Evolutionary conservation across 1,140 invertebrate genomes (phyloP), one percentile per base, ranked within the genome.

Genomic region (Sycophaga agraensis): DNA sequence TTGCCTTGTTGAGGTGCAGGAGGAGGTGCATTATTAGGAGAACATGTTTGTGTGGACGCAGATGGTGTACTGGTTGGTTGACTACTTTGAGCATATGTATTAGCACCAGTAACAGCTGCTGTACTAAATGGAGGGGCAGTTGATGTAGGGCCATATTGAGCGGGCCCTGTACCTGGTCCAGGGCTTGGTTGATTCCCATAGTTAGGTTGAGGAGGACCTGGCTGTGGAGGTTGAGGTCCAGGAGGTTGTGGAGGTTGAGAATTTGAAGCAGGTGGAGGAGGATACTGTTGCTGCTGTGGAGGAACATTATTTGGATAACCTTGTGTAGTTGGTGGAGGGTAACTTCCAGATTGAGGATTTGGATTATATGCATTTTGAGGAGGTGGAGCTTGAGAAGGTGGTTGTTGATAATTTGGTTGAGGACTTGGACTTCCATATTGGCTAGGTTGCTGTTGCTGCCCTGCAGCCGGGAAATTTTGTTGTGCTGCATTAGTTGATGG

Each of bases 31-130:
- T 72, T 74, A 24, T 65, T 73, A 6, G 80, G 70, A 4, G 79
- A 73, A 64, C 81, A 78, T 16, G 79, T 82, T 66, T 82, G 80
- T n/a, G 82, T 79, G 0, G 79, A 77, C 6, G 78, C 75, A 4
- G 79, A 76, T 5, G 79, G 78, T 16, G 79, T 81, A 55, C 76
- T 75, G 4, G 73, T 73, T 0, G 77, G 72, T 46, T 80, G 79
- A 43, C 70, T 71, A 35, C 75, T 80, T 58, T 82, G 80, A 43
- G 75, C 73, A 26, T 82, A 82, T 14, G 78, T 79, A 35, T 79
- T 80, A 0, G 64, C 73, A 11, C 73, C 73, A 51, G 68, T 76
- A 0, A 73, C 76, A 3, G 72, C 70, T 37, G 68, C 66, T 2
- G 73, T 70, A 51, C 71, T 77, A 37, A 80, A 79, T 6, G 79